phyloP scores from a whole-genome alignment of 2,888 invertebrate genomes.

The Neria commutata region DNA sequence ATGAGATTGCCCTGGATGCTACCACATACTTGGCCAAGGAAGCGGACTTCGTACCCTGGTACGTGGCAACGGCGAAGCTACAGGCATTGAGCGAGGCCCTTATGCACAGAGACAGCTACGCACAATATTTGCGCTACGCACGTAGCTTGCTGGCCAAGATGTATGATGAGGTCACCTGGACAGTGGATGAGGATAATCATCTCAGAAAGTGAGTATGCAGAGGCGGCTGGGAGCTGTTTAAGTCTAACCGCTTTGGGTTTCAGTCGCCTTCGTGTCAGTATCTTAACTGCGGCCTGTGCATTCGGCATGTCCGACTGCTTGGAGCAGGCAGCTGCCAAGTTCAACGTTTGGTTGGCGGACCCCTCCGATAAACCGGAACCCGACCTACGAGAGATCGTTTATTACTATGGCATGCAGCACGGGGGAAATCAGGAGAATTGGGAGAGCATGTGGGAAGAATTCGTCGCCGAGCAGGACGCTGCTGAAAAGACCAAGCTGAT shows the following conservation, averaged over 20 bases:
- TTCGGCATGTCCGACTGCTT: constrained; percentile 69
- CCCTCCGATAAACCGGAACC: constrained; percentile 64
- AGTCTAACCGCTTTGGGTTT: not conserved
- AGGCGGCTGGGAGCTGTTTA: not conserved
- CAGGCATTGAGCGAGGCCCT: constrained; percentile 64
- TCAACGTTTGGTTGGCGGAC: constrained; percentile 68
- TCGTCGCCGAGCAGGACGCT: constrained; percentile 74
- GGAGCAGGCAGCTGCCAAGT: constrained; percentile 65
- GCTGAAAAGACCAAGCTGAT: constrained; percentile 77
- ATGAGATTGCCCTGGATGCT: constrained; percentile 71
- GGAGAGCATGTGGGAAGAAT: constrained; percentile 75
- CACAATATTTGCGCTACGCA: constrained; percentile 67
- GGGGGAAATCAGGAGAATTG: constrained; percentile 69
- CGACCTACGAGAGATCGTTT: constrained; percentile 70
- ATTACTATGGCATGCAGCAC: constrained; percentile 73
- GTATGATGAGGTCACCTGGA: constrained; percentile 71
- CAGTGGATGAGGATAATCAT: constrained; percentile 62
- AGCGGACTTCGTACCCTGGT: constrained; percentile 76
- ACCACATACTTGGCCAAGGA: constrained; percentile 72
- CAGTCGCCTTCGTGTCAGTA: constrained; percentile 69
- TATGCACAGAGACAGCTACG: constrained; percentile 63
- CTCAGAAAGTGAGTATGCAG: constrained; percentile 42
- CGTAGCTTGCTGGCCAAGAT: constrained; percentile 65
- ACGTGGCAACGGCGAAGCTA: constrained; percentile 67
- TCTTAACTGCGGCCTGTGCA: constrained; percentile 70